Evolutionary conservation across 2,888 invertebrate species (phyloP).

Genomic region (Neoitamus cyanurus): DNA sequence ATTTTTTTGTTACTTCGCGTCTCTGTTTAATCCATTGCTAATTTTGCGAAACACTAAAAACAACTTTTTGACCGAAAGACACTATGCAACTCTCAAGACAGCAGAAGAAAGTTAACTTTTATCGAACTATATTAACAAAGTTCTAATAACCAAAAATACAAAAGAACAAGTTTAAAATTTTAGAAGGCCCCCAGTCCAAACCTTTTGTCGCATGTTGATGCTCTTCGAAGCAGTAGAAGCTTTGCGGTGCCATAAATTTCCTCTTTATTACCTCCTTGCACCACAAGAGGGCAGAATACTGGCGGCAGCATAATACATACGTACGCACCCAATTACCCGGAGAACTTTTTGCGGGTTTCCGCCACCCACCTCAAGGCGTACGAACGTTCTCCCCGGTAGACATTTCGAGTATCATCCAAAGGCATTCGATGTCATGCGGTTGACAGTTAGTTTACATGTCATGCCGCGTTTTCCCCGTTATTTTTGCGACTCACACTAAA

Average conservation of each 20-base stretch:
- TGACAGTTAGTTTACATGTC: constrained; percentile 9
- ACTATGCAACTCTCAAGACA: too few species aligned
- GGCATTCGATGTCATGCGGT: background rate
- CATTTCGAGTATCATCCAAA: background rate
- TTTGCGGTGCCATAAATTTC: background rate
- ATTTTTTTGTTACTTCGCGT: too few species aligned
- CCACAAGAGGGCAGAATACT: background rate
- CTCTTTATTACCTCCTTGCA: background rate
- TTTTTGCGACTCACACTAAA: constrained; percentile 12
- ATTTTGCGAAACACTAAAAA: too few species aligned
- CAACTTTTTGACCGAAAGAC: too few species aligned
- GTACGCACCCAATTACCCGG: background rate
- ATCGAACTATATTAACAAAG: too few species aligned
- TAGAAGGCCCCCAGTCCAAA: too few species aligned
- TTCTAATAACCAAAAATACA: too few species aligned
- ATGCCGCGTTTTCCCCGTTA: background rate
- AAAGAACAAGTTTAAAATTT: too few species aligned
- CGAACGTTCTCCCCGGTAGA: background rate
- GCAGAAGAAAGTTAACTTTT: too few species aligned
- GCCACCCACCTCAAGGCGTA: background rate
- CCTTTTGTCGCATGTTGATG: too few species aligned
- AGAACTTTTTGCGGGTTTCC: background rate
- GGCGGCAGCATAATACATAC: background rate
- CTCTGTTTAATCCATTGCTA: too few species aligned
- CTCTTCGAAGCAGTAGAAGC: too few species aligned